Conservation (phyloP, 2,797 vertebrate species). For the Saguinus oedipus region DNA sequence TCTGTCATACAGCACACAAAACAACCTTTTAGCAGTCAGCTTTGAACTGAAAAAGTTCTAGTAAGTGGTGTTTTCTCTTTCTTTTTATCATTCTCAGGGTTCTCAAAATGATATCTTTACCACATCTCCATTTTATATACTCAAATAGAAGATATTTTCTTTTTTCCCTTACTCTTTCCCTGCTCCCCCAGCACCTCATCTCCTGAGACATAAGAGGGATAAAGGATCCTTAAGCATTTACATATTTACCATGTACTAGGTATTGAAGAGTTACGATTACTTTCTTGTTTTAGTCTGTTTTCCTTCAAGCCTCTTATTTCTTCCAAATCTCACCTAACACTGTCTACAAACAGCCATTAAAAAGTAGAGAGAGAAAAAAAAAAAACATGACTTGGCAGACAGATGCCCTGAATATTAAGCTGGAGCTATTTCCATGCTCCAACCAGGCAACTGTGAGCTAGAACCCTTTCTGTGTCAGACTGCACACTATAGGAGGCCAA, state of each 20-base stretch:
- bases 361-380: neutral
- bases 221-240: slow-evolving; percentile 2
- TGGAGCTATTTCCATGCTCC: neutral
- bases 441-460: neutral
- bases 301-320: slow-evolving; percentile 20
- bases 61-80: neutral
- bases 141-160: neutral
- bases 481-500: neutral
- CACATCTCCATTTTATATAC: neutral
- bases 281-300: neutral
- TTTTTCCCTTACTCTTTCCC: neutral
- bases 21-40: neutral
- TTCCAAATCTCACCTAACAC: neutral
- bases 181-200: neutral
- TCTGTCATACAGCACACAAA: neutral
- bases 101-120: neutral
- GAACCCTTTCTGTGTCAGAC: neutral
- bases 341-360: neutral
- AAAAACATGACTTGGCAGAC: neutral
- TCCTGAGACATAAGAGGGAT: neutral
- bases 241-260: neutral
- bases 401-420: neutral
- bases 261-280: neutral
- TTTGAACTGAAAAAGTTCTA: neutral
- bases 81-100: neutral